Conservation (phyloP, 2,888 invertebrate species). For the Drosophila siamana region DNA sequence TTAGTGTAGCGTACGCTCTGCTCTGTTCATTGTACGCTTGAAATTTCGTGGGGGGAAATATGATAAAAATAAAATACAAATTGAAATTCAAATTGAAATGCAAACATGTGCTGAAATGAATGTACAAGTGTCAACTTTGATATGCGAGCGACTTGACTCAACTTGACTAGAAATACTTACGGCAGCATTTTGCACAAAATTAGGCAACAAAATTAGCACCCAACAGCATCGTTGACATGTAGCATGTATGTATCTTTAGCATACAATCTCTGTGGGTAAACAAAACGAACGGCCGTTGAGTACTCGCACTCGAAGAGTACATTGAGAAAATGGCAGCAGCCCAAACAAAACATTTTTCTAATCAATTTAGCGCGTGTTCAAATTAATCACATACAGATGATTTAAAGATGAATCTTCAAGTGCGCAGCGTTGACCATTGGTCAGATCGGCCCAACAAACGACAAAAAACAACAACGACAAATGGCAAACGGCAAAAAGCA, state of each 20-base stretch:
- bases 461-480: constrained; percentile 24
- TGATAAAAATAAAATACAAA: constrained; percentile 57
- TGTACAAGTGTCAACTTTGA: constrained; percentile 77
- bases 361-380: constrained; percentile 66
- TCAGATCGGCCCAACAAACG: constrained; percentile 28
- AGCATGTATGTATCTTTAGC: not conserved
- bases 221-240: not conserved
- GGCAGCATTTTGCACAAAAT: constrained; percentile 45
- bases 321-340: constrained; percentile 46
- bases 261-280: constrained; percentile 27
- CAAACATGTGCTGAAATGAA: constrained; percentile 72
- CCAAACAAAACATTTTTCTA: constrained; percentile 66
- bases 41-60: constrained; percentile 2
- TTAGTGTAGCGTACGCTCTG: constrained; percentile 31
- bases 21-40: constrained; percentile 31
- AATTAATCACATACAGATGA: constrained; percentile 74
- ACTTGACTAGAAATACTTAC: constrained; percentile 68
- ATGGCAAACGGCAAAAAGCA: constrained; percentile 1
- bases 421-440: constrained; percentile 55
- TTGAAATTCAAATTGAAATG: constrained; percentile 67
- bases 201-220: constrained; percentile 50
- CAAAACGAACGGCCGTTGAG: constrained; percentile 29
- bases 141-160: constrained; percentile 74
- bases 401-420: constrained; percentile 55
- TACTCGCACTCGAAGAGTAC: constrained; percentile 2